These are phyloP conservation scores for Tyrophagus putrescentiae DNA, from an alignment of 1,140 invertebrate species.

Conservation along the genomic window DNA sequence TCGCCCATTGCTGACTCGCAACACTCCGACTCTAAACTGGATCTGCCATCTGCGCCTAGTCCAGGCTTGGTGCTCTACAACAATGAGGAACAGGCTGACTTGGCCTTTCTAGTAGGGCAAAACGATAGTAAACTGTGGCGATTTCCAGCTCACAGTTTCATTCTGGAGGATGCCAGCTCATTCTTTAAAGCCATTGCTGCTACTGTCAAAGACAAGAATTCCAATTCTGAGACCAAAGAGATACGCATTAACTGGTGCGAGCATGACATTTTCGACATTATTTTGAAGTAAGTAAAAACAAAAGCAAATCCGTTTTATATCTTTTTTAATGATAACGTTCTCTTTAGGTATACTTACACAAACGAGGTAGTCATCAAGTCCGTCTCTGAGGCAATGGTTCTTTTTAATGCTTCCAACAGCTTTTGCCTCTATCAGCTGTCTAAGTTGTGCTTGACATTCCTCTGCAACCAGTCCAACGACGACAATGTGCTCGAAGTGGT, in stretches of 20 bases:
- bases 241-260: conserved; percentile 28
- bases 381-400: conserved; percentile 44
- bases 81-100: conserved; percentile 46
- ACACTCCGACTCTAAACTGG: no score
- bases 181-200: conserved; percentile 17
- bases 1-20: neutral
- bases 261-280: conserved; percentile 49
- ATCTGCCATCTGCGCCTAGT: conserved; percentile 24
- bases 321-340: conserved; percentile 19
- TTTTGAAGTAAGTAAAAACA: conserved; percentile 40
- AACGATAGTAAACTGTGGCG: conserved; percentile 38
- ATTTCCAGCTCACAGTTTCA: conserved; percentile 48
- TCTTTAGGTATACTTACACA: conserved; percentile 25
- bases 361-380: conserved; percentile 46
- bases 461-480: conserved; percentile 37
- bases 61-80: conserved; percentile 33
- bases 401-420: conserved; percentile 50
- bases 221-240: neutral
- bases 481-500: conserved; percentile 40
- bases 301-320: neutral
- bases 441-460: conserved; percentile 43
- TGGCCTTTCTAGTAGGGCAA: conserved; percentile 47
- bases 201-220: neutral
- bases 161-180: conserved; percentile 34
- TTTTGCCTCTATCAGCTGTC: conserved; percentile 48